Evolutionary conservation across 2,797 vertebrate genomes (phyloP).

Genomic region (Typhlichthys subterraneus): DNA sequence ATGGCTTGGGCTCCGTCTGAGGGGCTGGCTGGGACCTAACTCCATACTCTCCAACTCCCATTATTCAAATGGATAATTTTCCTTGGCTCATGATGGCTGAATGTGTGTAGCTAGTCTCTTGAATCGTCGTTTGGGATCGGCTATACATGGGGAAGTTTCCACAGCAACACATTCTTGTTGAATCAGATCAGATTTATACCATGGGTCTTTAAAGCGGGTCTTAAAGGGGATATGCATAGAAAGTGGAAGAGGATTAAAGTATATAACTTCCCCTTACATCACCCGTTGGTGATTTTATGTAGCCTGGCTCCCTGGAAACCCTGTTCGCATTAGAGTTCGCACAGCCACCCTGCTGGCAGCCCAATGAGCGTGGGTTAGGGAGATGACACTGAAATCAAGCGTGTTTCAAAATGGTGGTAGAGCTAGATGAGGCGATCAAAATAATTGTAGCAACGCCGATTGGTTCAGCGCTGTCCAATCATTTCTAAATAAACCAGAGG

Average conservation of each 20-base stretch:
- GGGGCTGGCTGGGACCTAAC: constrained; percentile 52
- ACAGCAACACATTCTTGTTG: constrained; percentile 70
- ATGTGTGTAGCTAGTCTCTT: constrained; percentile 67
- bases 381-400: too few relatives aligned
- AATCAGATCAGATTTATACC: constrained; percentile 67
- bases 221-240: constrained; percentile 47
- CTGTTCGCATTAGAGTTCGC: too few relatives aligned
- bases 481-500: too few relatives aligned
- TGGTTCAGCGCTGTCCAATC: too few relatives aligned
- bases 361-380: too few relatives aligned
- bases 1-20: constrained; percentile 30
- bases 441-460: too few relatives aligned
- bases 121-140: constrained; percentile 66
- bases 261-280: constrained; percentile 31
- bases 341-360: too few relatives aligned
- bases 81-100: constrained; percentile 54
- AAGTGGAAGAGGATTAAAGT: constrained; percentile 38
- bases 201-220: constrained; percentile 42
- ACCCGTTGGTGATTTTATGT: constrained; percentile 36
- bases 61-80: constrained; percentile 69
- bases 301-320: too few relatives aligned
- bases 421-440: too few relatives aligned
- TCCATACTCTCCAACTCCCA: constrained; percentile 45
- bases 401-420: too few relatives aligned
- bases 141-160: constrained; percentile 70